Base-by-base conservation (phyloP, 2,797 vertebrate genomes). In the Cossypha niveicapilla region DNA sequence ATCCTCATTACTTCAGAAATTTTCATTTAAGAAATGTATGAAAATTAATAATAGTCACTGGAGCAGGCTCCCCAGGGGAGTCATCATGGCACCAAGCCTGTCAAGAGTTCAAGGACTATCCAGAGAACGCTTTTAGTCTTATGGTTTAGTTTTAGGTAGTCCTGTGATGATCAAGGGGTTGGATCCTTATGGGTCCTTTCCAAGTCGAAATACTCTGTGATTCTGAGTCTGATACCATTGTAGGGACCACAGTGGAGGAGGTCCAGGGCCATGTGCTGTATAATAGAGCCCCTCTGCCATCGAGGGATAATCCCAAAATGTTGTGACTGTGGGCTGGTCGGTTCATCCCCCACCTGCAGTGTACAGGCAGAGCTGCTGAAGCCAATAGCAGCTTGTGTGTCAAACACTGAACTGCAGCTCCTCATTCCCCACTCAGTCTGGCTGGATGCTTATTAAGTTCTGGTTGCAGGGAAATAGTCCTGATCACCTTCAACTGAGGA, bases 301-400 rank as follows among this genome's bases (percentile, higher is more conserved):
- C 0, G 0, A 84, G 34, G 17, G 19, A 24, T n/a, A 7, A 11
- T 74, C 41, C 68, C 50, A 66, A 58, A 62, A 19, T 19, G 7
- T 2, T 0, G 1, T 16, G 68, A 53, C 1, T 6, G 4, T n/a
- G 45, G 47, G 32, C 51, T 87, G 27, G 1, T 45, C 9, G 24
- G 54, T n/a, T 10, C 35, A 39, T 11, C 17, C 28, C 19, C 63
- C 39, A 42, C 2, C 48, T n/a, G 56, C 56, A 54, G 51, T 2
- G 7, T 16, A 15, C 5, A 54, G 72, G 56, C 19, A 78, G 57
- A 71, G 45, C 17, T 28, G 41, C 56, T 57, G 66, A 37, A 68
- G 42, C 62, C 3, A 2, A 11, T 1, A 37, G 44, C n/a, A 78
- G 51, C 60, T 62, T 42, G 12, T 50, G 4, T 18, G 17, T 63